A percentile compares a stretch with the other conserved stretches of the same genome.
Conservation (phyloP, 1,140 invertebrate species). For the Drosophila sulfurigaster region DNA sequence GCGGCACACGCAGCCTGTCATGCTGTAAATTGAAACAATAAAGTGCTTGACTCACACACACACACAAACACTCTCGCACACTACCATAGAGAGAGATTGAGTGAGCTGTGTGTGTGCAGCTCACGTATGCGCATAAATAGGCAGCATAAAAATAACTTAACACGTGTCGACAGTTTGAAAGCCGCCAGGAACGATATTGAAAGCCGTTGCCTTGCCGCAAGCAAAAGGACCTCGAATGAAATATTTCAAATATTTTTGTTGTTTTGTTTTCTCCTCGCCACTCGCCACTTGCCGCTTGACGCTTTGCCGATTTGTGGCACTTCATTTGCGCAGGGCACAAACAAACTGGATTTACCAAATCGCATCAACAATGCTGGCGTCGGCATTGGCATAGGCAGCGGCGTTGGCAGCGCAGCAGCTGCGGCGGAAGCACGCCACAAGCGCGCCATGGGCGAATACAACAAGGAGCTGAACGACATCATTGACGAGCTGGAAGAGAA, state of each 20-base stretch:
- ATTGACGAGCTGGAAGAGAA: conserved; percentile 80
- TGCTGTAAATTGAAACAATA: conserved; percentile 81
- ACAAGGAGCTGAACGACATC: conserved; percentile 77
- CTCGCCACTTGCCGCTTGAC: neutral
- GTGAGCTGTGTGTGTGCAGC: conserved; percentile 50
- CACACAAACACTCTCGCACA: conserved; percentile 20
- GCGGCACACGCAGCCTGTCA: conserved; percentile 68
- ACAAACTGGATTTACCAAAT: conserved; percentile 79
- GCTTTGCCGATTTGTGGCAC: conserved; percentile 54
- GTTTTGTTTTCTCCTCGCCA: conserved; percentile 12
- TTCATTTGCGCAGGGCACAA: conserved; percentile 74
- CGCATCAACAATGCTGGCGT: conserved; percentile 60
- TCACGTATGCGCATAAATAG: conserved; percentile 79
- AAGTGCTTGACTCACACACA: conserved; percentile 74
- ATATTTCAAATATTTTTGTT: conserved; percentile 70
- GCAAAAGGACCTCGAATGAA: conserved; percentile 55
- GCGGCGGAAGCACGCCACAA: conserved; percentile 67
- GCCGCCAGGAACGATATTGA: conserved; percentile 50
- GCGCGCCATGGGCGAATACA: conserved; percentile 77
- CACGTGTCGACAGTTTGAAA: conserved; percentile 80
- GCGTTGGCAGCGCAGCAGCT: conserved; percentile 23
- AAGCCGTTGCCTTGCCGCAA: conserved; percentile 32
- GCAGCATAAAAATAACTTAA: conserved; percentile 83
- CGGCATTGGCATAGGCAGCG: conserved; percentile 25
- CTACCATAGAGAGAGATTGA: conserved; percentile 4